Conservation (phyloP, 2,797 vertebrate species). For the Cephalopachus bancanus region DNA sequence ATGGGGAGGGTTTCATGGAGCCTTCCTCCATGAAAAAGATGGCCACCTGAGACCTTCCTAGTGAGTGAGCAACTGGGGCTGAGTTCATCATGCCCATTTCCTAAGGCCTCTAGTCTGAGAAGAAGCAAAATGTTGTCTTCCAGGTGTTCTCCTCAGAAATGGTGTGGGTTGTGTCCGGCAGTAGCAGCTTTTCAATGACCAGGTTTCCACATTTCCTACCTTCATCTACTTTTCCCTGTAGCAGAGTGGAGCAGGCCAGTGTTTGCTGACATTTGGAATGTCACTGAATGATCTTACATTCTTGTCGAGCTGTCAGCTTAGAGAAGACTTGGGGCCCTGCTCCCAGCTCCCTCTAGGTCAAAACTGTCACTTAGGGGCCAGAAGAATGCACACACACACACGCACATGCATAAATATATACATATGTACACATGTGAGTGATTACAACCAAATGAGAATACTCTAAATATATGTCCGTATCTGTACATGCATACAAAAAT, state of each 20-base stretch:
- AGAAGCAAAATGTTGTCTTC: constrained; percentile 31
- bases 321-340: constrained; percentile 81
- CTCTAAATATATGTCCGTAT: too few relatives aligned
- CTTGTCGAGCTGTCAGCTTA: constrained; percentile 87
- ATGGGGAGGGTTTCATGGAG: neutral
- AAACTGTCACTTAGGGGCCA: constrained; percentile 41
- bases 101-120: constrained; percentile 33
- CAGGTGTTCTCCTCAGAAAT: neutral
- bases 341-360: constrained; percentile 55
- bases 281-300: constrained; percentile 87
- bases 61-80: neutral
- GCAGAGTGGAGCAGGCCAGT: constrained; percentile 78
- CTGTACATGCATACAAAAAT: too few relatives aligned
- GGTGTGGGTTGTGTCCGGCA: neutral
- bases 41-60: neutral
- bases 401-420: neutral
- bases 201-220: neutral
- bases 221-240: constrained; percentile 68
- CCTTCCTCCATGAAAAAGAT: neutral
- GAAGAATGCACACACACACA: neutral
- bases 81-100: neutral
- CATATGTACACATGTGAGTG: too few relatives aligned
- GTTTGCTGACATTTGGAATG: constrained; percentile 89
- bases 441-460: too few relatives aligned
- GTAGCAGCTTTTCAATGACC: constrained; percentile 48